Evolutionary conservation across 1,140 invertebrate species (phyloP).

Genomic region (Hyles euphorbiae): DNA sequence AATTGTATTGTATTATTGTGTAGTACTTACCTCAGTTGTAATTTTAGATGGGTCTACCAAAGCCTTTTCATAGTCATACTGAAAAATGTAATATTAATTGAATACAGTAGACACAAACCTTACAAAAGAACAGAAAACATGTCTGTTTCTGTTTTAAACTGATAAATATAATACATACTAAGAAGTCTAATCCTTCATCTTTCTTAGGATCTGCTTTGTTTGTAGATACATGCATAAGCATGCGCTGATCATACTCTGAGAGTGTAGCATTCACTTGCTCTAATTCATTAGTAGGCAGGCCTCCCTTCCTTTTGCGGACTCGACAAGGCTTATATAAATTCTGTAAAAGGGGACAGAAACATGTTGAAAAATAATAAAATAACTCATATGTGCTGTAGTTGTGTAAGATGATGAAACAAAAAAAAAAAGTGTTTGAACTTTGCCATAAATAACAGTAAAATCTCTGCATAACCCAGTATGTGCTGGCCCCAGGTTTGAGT

Average conservation of each 20-base stretch:
- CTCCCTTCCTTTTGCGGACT: slow-evolving; percentile 62
- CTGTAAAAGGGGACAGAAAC: slow-evolving; percentile 31
- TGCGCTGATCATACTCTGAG: slow-evolving; percentile 65
- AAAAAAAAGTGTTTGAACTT: no score
- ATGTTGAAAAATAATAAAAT: slow-evolving; percentile 3
- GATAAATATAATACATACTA: slow-evolving; percentile 36
- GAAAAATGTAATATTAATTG: slow-evolving; percentile 24
- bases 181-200: slow-evolving; percentile 66
- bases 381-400: not conserved
- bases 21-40: slow-evolving; percentile 54
- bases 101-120: no score
- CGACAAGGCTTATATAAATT: slow-evolving; percentile 67
- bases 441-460: no score
- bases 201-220: slow-evolving; percentile 46
- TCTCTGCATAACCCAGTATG: no score
- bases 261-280: slow-evolving; percentile 68
- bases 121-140: no score
- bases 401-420: not conserved
- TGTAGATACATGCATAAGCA: slow-evolving; percentile 59
- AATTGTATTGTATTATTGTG: no score
- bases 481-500: no score
- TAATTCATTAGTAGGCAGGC: slow-evolving; percentile 50
- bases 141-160: no score
- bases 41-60: slow-evolving; percentile 62
- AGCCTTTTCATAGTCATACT: slow-evolving; percentile 69